Percentiles rank a stretch among this genome's conserved stretches.
phyloP scores from a whole-genome alignment of 1,140 invertebrate species.

The Scylla paramamosain region DNA sequence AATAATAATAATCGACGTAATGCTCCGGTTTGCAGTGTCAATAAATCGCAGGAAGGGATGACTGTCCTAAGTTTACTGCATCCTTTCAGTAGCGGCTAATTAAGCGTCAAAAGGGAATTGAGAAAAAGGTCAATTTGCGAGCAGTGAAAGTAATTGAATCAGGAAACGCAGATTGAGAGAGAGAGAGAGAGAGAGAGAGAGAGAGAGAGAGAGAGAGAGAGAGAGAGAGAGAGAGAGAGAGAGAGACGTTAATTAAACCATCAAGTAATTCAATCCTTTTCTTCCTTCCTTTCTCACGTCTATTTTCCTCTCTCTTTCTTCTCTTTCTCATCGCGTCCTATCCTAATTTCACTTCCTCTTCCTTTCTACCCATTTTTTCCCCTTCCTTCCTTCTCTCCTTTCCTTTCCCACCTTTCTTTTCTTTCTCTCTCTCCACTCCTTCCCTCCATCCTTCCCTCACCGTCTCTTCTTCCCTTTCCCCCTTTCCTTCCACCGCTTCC shows the following conservation, averaged over 20 bases:
- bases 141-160: background rate
- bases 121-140: background rate
- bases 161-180: background rate
- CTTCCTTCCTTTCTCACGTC: background rate
- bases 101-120: background rate
- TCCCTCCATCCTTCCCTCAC: too few relatives aligned
- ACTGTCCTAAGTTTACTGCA: background rate
- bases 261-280: constrained; percentile 11
- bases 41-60: background rate
- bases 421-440: too few relatives aligned
- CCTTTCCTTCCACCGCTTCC: too few relatives aligned
- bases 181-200: background rate
- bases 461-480: too few relatives aligned
- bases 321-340: background rate
- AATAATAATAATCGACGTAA: too few relatives aligned
- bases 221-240: background rate
- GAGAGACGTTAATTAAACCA: background rate
- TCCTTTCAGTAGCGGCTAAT: background rate
- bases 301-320: background rate
- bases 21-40: background rate
- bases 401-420: too few relatives aligned
- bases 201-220: constrained; percentile 19
- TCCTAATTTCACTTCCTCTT: background rate
- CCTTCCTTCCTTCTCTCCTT: too few relatives aligned
- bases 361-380: too few relatives aligned